Base-by-base conservation (phyloP, 2,113 vertebrate genomes). In the Microtus montanus region DNA sequence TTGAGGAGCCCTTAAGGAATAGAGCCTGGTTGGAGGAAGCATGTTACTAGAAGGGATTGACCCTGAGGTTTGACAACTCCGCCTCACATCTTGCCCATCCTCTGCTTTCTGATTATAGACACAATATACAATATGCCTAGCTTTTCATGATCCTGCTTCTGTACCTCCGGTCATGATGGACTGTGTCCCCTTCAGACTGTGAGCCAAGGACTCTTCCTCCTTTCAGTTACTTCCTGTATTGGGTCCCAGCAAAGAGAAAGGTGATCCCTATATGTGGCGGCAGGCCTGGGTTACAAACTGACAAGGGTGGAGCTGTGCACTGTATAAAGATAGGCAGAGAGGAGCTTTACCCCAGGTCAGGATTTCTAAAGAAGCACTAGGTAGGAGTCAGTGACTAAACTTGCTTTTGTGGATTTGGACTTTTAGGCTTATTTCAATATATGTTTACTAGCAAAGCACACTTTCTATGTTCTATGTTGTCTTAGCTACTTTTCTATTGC, bases 311-410 rank as follows among this genome's bases (percentile, higher is more conserved):
- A 82, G 28, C 22, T 35, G 58, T 44, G 24, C 3, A 14, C 12
- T 61, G n/a, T 66, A 41, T 30, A 10, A 24, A 35, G 2, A 0
- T 66, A 7, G 20, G 1, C 2, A 0, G 28, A 52, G 52, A 13
- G 13, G 20, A 83, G 38, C 26, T 0, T 0, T 5, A 15, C 9
- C 5, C 61, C 63, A 44, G 15, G 12, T 13, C 44, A n/a, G 19
- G 20, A 5, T 82, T 75, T 33, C 5, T 3, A 19, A 83, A 24
- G 38, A 24, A 7, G 20, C 63, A 15, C 3, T 13, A 38, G 12
- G 6, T 3, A 30, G 28, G 24, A 49, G 15, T 10, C 0, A 4
- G 9, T 22, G 68, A 86, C 17, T 64, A 75, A 47, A 12, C 4
- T 52, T 19, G 63, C 35, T 91, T 88, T 87, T 74, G 22, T 77